Percentiles rank a stretch among this genome's conserved stretches.
Conservation (phyloP, 92 coral and sea anemone species). For the Phymanthus crucifer region DNA sequence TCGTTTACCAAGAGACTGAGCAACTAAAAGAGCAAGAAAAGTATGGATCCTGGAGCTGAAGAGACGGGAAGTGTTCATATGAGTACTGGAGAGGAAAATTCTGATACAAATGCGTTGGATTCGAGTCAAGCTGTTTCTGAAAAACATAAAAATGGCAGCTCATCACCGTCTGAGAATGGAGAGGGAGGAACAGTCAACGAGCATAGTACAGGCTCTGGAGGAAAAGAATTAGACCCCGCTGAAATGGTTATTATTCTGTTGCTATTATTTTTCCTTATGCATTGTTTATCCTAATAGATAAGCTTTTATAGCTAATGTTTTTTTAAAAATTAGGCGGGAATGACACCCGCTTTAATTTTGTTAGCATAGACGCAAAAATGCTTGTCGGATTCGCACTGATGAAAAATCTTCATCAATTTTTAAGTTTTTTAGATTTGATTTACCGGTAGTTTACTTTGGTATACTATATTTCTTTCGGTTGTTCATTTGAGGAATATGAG, state of each 20-base stretch:
- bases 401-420: no score
- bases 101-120: conserved; percentile 59
- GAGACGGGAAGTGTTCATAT: conserved; percentile 52
- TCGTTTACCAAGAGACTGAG: not conserved
- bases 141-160: conserved; percentile 69
- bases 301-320: not conserved
- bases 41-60: conserved; percentile 70
- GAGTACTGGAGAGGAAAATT: conserved; percentile 55
- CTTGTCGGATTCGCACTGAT: no score
- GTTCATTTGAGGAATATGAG: no score
- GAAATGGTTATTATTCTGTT: conserved; percentile 59
- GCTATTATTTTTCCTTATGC: not conserved
- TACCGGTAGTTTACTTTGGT: not conserved
- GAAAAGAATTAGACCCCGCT: conserved; percentile 65
- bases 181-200: conserved; percentile 57
- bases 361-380: no score
- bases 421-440: no score
- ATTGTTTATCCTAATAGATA: not conserved
- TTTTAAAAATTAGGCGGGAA: not conserved
- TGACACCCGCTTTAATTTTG: no score
- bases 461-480: not conserved
- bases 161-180: conserved; percentile 70
- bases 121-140: conserved; percentile 61
- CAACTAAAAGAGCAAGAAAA: not conserved
- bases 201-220: conserved; percentile 50